Base-by-base conservation (phyloP, 2,888 invertebrate species). In the Drosophila anomalata region DNA sequence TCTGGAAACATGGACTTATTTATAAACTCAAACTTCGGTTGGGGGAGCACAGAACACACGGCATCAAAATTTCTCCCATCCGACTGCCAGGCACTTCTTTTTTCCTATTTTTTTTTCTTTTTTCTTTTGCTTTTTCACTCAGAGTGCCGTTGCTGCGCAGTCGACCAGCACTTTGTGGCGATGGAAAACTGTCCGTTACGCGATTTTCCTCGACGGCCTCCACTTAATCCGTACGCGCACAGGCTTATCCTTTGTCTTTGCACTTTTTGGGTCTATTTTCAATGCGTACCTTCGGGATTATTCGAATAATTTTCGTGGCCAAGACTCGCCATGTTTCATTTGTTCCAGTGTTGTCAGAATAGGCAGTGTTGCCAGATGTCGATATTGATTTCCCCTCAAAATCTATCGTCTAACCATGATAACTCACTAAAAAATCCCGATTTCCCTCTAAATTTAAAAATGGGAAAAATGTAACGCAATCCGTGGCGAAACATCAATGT, bases 281-380 rank as follows among this genome's bases (percentile, higher is more conserved):
- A 77, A 85, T 80, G 82, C 89, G 81, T 92, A 92, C 92, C 91
- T 92, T 90, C 85, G 88, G 84, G 84, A 86, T 89, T 90, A 89
- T 90, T 91, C 85, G 90, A 84, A 87, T 87, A 89, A 91, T 91
- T 91, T 90, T 91, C 89, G 89, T 91, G 90, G 89, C 90, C 92
- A 90, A 92, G 89, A 91, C 91, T 92, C 92, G 91, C 91, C 92
- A 92, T 92, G 91, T 92, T 44, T 92, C 91, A 59, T 52, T 67
- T 58, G 48, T 66, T 29, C 57, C 33, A 66, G 65, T 39, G 42
- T 52, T 68, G 68, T 52, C 52, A 59, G 29, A 29, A 29, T 29
- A 29, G 29, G 29, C 67, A 66, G 52, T 67, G 66, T 55, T 50
- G 44, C 54, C 50, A 50, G 33, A 9, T 31, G 12, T 29, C 31